Percentiles rank a stretch among this genome's conserved stretches.
Conservation (phyloP, 2,888 invertebrate genomes). For the Melanostoma mellinum region DNA sequence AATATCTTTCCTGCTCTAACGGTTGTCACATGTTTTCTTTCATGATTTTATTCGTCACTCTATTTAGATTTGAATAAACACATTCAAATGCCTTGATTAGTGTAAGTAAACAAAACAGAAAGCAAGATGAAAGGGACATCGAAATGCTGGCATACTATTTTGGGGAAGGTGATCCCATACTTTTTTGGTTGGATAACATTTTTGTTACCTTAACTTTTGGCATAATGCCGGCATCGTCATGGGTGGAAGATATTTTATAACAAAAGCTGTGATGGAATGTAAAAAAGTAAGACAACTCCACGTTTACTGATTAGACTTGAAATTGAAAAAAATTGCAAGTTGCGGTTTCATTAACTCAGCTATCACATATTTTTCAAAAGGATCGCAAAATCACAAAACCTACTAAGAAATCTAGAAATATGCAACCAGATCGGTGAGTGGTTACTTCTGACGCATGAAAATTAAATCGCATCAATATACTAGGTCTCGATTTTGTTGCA, state of each 20-base stretch:
- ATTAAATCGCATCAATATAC: too few species aligned
- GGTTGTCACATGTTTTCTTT: conserved; percentile 34
- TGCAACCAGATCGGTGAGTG: too few species aligned
- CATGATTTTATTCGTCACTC: conserved; percentile 6
- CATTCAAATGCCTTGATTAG: conserved; percentile 14
- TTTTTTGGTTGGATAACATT: conserved; percentile 38
- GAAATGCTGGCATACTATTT: conserved; percentile 61
- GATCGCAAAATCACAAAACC: too few species aligned
- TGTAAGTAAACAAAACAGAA: conserved; percentile 22
- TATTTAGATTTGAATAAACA: conserved; percentile 21
- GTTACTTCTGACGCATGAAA: too few species aligned
- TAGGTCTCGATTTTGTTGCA: too few species aligned
- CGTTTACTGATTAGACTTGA: too few species aligned
- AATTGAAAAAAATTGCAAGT: too few species aligned
- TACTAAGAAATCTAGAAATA: too few species aligned
- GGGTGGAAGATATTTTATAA: conserved; percentile 7
- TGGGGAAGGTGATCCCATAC: conserved; percentile 53
- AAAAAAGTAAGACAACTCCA: too few species aligned
- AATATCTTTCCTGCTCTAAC: conserved; percentile 25
- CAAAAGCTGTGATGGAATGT: not conserved
- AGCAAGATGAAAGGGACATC: conserved; percentile 17
- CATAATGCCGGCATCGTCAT: conserved; percentile 10
- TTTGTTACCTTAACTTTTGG: conserved; percentile 21
- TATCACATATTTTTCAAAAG: too few species aligned
- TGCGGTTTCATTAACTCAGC: too few species aligned